Conservation (phyloP, 1,140 invertebrate species). For the Heliconius himera region DNA sequence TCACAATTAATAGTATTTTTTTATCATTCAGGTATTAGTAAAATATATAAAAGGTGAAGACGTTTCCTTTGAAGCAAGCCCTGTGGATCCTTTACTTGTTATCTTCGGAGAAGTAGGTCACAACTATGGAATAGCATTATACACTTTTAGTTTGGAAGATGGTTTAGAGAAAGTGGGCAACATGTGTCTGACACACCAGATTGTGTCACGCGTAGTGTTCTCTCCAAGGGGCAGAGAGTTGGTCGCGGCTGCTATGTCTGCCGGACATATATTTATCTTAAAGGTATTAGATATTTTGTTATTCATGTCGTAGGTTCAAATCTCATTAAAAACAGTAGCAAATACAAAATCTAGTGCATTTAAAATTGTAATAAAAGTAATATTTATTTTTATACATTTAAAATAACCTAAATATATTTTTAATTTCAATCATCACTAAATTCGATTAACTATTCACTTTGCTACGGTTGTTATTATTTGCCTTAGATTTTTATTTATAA, state of each 20-base stretch:
- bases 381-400: no score
- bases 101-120: conserved; percentile 57
- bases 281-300: conserved; percentile 47
- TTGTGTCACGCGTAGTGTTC: conserved; percentile 66
- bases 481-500: no score
- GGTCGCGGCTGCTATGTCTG: conserved; percentile 67
- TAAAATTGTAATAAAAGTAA: no score
- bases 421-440: no score
- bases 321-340: no score
- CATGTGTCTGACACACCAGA: conserved; percentile 72
- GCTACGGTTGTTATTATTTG: no score
- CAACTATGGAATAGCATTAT: conserved; percentile 63
- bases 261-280: conserved; percentile 75
- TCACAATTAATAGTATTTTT: no score
- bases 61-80: conserved; percentile 65
- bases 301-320: no score
- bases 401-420: no score
- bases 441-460: no score
- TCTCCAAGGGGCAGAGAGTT: conserved; percentile 63
- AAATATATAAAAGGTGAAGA: conserved; percentile 57
- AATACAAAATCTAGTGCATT: no score
- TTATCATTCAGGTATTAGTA: conserved; percentile 48
- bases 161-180: conserved; percentile 45
- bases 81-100: conserved; percentile 63
- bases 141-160: conserved; percentile 39